A percentile compares a stretch with the other conserved stretches of the same genome.
These are phyloP conservation scores for Pangasius sanitwongsei DNA, from an alignment of 2,797 vertebrate species.

Conservation along the genomic window DNA sequence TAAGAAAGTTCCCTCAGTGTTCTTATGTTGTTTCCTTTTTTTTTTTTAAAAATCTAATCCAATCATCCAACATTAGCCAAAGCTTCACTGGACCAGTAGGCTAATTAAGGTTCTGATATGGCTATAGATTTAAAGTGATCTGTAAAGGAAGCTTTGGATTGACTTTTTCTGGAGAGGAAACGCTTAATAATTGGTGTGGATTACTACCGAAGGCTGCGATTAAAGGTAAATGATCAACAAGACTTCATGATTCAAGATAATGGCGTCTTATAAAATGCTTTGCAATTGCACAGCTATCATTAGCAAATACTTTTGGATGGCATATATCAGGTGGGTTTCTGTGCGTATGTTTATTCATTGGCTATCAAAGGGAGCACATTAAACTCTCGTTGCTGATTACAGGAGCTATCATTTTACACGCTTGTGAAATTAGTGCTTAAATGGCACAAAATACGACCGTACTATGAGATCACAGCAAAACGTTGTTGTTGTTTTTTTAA, in stretches of 20 bases:
- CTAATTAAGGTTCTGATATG: constrained; percentile 67
- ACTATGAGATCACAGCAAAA: background rate
- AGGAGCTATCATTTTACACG: background rate
- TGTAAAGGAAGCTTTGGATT: constrained; percentile 63
- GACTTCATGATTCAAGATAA: background rate
- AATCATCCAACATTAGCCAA: constrained; percentile 41
- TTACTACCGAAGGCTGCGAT: constrained; percentile 35
- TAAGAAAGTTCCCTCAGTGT: background rate
- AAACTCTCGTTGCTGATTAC: background rate
- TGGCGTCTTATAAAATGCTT: background rate
- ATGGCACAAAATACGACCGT: background rate
- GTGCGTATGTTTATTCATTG: background rate
- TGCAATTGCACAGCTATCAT: background rate
- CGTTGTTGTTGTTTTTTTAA: background rate
- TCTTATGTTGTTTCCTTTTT: background rate
- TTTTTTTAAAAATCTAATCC: background rate
- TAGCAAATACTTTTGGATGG: background rate
- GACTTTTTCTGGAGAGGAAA: constrained; percentile 58
- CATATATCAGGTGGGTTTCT: background rate
- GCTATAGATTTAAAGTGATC: constrained; percentile 16
- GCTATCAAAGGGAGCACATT: background rate
- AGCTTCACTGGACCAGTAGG: constrained; percentile 71
- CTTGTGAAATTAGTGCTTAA: background rate
- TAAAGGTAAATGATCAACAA: constrained; percentile 19
- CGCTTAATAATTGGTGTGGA: constrained; percentile 51